Base-by-base conservation (phyloP, 2,888 invertebrate genomes). In the Xiphydria camelus region DNA sequence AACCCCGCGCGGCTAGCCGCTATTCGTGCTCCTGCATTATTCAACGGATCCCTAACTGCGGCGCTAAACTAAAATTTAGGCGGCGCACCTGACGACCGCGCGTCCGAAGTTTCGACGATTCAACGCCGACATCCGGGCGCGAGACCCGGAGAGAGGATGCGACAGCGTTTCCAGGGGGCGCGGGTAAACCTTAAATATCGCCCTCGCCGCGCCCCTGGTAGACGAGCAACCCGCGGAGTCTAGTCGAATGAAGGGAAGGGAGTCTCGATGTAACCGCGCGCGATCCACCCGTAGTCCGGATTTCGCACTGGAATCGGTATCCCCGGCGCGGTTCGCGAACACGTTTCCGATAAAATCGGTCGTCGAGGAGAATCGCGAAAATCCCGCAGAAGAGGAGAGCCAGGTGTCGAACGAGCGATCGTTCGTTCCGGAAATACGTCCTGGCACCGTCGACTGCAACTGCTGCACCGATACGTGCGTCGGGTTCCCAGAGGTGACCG, bases 291-390 rank as follows among this genome's bases (percentile, higher is more conserved):
- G n/a, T n/a, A n/a, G n/a, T n/a, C n/a, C n/a, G n/a, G n/a, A n/a
- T n/a, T n/a, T n/a, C n/a, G n/a, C n/a, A n/a, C n/a, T n/a, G n/a
- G n/a, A n/a, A n/a, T n/a, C n/a, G n/a, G n/a, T n/a, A n/a, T n/a
- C n/a, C n/a, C n/a, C n/a, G n/a, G n/a, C n/a, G n/a, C 38, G 47
- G 15, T 37, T 41, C 35, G 41, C 34, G 45, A 18, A 44, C 55
- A 55, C 53, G 55, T 55, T 50, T 22, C 46, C 45, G 51, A 55
- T 51, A 53, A 53, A 55, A 34, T 46, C 14, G 31, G 38, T 39
- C 34, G 45, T 14, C 23, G 35, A 17, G 35, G 29, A 14, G 25
- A 32, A 23, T 25, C 36, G 37, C 32, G 23, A 26, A 23, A 42
- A 42, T 37, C 41, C 49, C 45, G 38, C n/a, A n/a, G 23, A 23